Conservation (phyloP, 2,113 vertebrate species). For the Calidris pugnax region DNA sequence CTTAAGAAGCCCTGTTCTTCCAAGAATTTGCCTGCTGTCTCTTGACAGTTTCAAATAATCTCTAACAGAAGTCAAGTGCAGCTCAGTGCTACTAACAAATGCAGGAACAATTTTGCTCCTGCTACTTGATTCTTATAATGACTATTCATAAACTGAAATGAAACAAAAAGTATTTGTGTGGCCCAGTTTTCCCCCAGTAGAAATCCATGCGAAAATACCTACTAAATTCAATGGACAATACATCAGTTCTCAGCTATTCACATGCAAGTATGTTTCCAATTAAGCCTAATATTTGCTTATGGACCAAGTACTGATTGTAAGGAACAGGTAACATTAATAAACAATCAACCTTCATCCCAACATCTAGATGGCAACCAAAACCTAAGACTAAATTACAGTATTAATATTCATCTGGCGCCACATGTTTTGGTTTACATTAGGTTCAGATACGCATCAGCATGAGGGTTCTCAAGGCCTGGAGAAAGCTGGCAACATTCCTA, state of each 20-base stretch:
- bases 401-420: neutral
- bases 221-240: neutral
- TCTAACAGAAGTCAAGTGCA: neutral
- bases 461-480: neutral
- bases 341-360: neutral
- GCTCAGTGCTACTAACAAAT: neutral
- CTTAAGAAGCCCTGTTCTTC: neutral
- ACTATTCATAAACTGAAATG: neutral
- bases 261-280: neutral
- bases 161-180: neutral
- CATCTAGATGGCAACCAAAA: neutral
- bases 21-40: neutral
- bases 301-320: neutral
- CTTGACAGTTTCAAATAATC: neutral
- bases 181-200: neutral
- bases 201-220: neutral
- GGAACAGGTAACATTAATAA: slow-evolving; percentile 12
- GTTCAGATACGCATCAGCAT: neutral
- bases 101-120: neutral
- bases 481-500: slow-evolving; percentile 15
- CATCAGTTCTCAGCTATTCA: neutral
- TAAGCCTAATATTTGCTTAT: neutral
- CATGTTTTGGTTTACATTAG: neutral
- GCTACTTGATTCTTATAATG: neutral
- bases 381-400: neutral